These are phyloP conservation scores for Anagrus nilaparvatae DNA, from an alignment of 1,140 invertebrate genomes.

Conservation along the genomic window DNA sequence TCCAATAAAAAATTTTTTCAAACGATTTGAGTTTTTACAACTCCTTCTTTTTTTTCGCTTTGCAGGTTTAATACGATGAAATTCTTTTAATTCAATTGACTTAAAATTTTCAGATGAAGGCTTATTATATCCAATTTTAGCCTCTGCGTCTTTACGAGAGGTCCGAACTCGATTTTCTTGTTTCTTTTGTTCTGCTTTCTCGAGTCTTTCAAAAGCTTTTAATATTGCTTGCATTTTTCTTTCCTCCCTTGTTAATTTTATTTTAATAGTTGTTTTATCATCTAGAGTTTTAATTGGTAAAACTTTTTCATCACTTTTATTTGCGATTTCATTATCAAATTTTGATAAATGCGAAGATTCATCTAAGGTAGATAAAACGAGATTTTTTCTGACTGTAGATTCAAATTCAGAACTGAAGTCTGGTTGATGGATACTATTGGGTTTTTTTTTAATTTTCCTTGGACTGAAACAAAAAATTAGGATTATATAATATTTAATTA, in stretches of 20 bases:
- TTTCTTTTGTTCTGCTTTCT: slow-evolving; percentile 67
- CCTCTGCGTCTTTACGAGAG: slow-evolving; percentile 41
- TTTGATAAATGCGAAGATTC: slow-evolving; percentile 12
- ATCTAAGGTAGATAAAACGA: background rate
- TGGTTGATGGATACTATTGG: too few relatives aligned
- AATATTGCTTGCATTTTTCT: slow-evolving; percentile 93
- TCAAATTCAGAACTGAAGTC: too few relatives aligned
- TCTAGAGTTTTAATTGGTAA: slow-evolving; percentile 28
- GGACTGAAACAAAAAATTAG: too few relatives aligned
- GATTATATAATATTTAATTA: too few relatives aligned
- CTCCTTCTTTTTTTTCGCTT: too few relatives aligned
- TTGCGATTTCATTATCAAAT: background rate
- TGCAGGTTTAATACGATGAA: too few relatives aligned
- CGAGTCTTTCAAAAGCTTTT: slow-evolving; percentile 80
- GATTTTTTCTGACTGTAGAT: slow-evolving; percentile 9
- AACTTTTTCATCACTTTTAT: background rate
- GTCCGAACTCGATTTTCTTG: slow-evolving; percentile 56
- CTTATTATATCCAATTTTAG: too few relatives aligned
- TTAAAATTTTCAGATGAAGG: too few relatives aligned
- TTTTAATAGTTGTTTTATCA: slow-evolving; percentile 50
- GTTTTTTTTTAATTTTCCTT: too few relatives aligned
- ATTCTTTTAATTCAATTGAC: too few relatives aligned
- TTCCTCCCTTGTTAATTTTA: slow-evolving; percentile 76
- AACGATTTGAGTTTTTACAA: too few relatives aligned
- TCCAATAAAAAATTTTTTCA: too few relatives aligned